Conservation (phyloP, 23 tunicate species). For the Phallusia fumigata region DNA sequence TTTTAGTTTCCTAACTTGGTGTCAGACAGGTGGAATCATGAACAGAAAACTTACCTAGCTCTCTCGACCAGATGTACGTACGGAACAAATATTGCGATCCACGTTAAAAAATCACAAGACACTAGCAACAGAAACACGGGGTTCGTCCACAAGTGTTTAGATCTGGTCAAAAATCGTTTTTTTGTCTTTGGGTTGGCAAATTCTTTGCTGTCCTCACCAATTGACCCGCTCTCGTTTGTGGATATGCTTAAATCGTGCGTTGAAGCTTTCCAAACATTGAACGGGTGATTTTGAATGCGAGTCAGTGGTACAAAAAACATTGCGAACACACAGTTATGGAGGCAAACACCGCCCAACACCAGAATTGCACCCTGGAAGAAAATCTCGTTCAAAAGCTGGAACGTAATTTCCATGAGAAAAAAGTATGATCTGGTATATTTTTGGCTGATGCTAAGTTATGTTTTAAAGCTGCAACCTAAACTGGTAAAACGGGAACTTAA, state of each 20-base stretch:
- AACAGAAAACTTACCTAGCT: conserved; percentile 20
- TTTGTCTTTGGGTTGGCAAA: neutral
- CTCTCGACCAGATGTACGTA: conserved; percentile 59
- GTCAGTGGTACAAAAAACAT: conserved; percentile 3
- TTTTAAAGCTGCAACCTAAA: too few relatives aligned
- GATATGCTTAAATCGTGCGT: neutral
- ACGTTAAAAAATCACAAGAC: conserved; percentile 25
- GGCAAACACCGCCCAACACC: conserved; percentile 15
- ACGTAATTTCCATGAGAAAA: too few relatives aligned
- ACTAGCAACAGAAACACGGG: conserved; percentile 30
- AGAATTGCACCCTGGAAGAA: conserved; percentile 29
- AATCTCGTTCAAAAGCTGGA: neutral
- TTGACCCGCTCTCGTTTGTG: neutral
- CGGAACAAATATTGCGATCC: conserved; percentile 46
- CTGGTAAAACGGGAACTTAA: too few relatives aligned
- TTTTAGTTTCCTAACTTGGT: too few relatives aligned
- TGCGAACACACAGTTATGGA: neutral
- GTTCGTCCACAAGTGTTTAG: conserved; percentile 17
- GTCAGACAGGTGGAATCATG: too few relatives aligned
- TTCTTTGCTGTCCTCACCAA: neutral
- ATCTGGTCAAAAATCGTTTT: conserved; percentile 11
- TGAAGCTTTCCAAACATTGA: neutral
- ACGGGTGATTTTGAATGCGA: conserved; percentile 9
- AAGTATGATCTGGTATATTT: too few relatives aligned
- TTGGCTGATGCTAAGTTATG: too few relatives aligned